Conservation (phyloP, 2,797 vertebrate species). For the Brachyalestes nurse region DNA sequence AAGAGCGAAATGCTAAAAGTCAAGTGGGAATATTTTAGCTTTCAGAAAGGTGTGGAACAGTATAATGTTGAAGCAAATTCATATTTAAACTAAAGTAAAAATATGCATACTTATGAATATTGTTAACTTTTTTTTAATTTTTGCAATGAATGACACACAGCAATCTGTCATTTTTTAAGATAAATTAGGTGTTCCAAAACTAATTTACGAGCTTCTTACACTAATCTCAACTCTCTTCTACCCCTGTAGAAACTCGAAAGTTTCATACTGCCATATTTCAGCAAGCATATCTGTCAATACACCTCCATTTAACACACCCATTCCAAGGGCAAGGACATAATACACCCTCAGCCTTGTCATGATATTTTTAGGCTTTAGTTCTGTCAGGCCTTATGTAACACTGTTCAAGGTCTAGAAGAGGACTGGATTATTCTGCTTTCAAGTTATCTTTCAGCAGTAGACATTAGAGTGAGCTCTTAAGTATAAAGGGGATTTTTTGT, state of each 20-base stretch:
- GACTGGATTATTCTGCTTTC: not conserved
- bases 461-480: not conserved
- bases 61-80: no score
- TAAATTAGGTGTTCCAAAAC: no score
- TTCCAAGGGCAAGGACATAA: conserved; percentile 7
- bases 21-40: no score
- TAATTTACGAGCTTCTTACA: no score
- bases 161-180: no score
- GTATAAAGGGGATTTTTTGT: not conserved
- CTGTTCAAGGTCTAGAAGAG: not conserved
- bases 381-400: not conserved
- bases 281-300: not conserved
- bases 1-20: no score
- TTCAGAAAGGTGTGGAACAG: no score
- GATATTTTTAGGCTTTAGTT: not conserved
- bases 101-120: no score
- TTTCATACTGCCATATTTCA: not conserved
- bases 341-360: not conserved
- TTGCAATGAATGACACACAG: no score
- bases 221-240: not conserved
- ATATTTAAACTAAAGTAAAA: no score
- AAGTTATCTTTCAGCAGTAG: not conserved
- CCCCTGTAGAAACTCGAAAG: not conserved
- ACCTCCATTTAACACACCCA: not conserved
- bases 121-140: no score